Conservation (phyloP, 2,888 invertebrate species). For the Spisula solida region DNA sequence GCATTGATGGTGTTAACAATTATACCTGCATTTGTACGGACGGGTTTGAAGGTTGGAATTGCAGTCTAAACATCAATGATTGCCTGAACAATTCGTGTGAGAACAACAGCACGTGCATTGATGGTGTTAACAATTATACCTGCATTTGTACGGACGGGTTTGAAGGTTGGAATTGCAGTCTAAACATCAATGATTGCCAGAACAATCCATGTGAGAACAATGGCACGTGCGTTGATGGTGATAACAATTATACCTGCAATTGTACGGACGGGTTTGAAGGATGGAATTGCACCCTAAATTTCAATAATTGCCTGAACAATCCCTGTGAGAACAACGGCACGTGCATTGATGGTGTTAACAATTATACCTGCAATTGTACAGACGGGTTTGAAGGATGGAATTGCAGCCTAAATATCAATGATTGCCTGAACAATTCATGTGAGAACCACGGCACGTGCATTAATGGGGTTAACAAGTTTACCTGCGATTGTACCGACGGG, state of each 20-base stretch:
- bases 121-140: background rate
- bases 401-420: background rate
- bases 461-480: background rate
- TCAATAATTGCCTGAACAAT: background rate
- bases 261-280: background rate
- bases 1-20: background rate
- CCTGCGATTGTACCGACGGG: background rate
- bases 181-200: background rate
- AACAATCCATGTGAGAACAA: background rate
- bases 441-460: background rate
- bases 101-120: background rate
- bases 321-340: background rate
- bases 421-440: background rate
- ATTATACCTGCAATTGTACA: conserved; percentile 12
- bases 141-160: background rate
- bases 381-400: background rate
- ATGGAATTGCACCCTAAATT: background rate
- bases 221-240: background rate
- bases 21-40: background rate
- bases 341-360: background rate
- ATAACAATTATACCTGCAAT: background rate
- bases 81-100: background rate
- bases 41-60: background rate
- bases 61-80: background rate
- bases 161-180: background rate